Percentiles rank a stretch among this genome's conserved stretches.
phyloP scores from a whole-genome alignment of 1,140 invertebrate genomes.

The Nylanderia fulva region DNA sequence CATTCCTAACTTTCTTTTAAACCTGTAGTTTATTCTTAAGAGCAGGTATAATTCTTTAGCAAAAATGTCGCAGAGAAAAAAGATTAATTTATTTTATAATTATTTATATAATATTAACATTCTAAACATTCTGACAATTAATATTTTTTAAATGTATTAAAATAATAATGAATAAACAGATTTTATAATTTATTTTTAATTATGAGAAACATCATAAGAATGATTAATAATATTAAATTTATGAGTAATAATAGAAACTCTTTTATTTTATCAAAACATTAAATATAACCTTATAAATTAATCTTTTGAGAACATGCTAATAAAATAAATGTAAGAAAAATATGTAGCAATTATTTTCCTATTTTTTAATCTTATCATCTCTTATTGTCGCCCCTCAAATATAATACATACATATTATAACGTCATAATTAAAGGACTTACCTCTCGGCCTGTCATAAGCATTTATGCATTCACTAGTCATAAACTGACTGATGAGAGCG shows the following conservation, averaged over 20 bases:
- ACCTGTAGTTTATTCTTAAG: background rate
- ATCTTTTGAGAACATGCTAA: background rate
- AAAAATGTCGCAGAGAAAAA: background rate
- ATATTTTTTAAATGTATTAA: background rate
- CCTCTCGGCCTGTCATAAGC: slow-evolving; percentile 94
- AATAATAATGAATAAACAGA: background rate
- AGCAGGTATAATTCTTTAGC: background rate
- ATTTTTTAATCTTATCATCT: background rate
- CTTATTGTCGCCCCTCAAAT: background rate
- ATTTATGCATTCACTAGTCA: slow-evolving; percentile 97
- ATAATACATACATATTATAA: background rate
- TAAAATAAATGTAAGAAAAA: background rate
- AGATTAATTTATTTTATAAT: background rate
- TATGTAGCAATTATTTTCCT: background rate
- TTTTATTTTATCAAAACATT: background rate
- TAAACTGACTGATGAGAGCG: slow-evolving; percentile 95
- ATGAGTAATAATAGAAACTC: too few species aligned
- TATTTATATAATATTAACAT: background rate
- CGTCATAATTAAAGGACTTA: slow-evolving; percentile 78
- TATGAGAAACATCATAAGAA: background rate
- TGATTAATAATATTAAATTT: too few species aligned
- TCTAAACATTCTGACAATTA: background rate
- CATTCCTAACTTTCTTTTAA: background rate
- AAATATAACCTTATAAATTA: background rate
- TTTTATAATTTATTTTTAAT: background rate